Conservation (phyloP, 1,140 invertebrate genomes). For the Leguminivora glycinivorella region DNA sequence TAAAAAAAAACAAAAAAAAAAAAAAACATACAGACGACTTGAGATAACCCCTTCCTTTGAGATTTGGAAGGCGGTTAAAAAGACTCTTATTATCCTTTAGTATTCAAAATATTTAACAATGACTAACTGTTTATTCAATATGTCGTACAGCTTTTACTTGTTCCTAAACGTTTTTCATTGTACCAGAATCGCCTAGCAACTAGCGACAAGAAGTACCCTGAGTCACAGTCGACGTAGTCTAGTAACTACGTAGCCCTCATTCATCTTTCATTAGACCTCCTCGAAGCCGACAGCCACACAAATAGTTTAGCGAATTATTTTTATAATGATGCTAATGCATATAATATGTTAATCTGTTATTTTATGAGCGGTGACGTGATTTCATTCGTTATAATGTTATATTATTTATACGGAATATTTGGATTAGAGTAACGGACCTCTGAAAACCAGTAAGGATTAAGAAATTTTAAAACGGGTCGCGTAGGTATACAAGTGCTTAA, state of each 20-base stretch:
- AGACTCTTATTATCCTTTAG: background rate
- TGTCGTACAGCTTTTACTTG: conserved; percentile 9
- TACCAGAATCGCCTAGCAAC: conserved; percentile 31
- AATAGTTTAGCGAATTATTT: background rate
- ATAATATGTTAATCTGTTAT: conserved; percentile 1
- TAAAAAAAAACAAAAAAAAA: no score
- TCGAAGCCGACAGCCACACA: conserved; percentile 2
- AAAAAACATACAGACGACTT: no score
- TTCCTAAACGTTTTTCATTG: conserved; percentile 21
- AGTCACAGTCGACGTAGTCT: conserved; percentile 38
- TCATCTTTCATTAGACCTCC: conserved; percentile 32
- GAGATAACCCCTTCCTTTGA: no score
- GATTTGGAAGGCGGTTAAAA: no score
- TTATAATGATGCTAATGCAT: background rate
- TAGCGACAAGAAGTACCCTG: conserved; percentile 17
- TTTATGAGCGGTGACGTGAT: background rate
- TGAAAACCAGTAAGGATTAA: background rate
- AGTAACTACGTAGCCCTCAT: conserved; percentile 38
- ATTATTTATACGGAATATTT: background rate
- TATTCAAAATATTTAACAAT: background rate
- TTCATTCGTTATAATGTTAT: background rate
- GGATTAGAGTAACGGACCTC: background rate
- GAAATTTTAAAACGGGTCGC: background rate
- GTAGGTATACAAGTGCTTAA: no score
- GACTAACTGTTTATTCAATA: conserved; percentile 16